These are phyloP conservation scores for Popillia japonica DNA, from an alignment of 1,140 invertebrate genomes.

Conservation along the genomic window DNA sequence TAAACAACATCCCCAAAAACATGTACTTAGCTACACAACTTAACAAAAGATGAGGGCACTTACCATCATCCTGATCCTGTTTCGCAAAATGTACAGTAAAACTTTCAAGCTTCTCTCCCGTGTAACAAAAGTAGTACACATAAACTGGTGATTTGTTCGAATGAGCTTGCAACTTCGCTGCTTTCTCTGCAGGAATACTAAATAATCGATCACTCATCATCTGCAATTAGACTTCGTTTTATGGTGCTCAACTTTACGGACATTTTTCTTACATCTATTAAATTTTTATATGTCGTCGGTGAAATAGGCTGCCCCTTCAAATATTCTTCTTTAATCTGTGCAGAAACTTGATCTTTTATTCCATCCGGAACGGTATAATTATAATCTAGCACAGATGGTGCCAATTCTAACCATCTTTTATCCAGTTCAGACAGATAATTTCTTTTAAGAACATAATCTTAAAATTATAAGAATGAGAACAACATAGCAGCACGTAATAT, in stretches of 20 bases:
- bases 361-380: conserved; percentile 66
- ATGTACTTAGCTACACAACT: no score
- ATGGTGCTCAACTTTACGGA: background rate
- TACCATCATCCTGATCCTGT: background rate
- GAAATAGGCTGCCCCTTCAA: conserved; percentile 63
- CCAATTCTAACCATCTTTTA: conserved; percentile 65
- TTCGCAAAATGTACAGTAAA: conserved; percentile 1
- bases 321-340: conserved; percentile 67
- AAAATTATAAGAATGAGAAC: conserved; percentile 20
- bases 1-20: no score
- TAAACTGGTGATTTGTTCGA: conserved; percentile 64
- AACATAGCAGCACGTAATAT: no score
- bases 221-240: conserved; percentile 50
- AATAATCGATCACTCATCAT: conserved; percentile 68
- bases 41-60: no score
- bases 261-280: conserved; percentile 56
- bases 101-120: conserved; percentile 51
- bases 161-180: conserved; percentile 64
- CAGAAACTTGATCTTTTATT: conserved; percentile 59
- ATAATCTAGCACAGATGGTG: conserved; percentile 69
- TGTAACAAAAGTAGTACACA: conserved; percentile 66
- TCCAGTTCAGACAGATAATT: conserved; percentile 63
- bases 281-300: conserved; percentile 58
- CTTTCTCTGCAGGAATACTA: conserved; percentile 62
- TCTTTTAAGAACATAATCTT: conserved; percentile 64